Percentiles rank a stretch among this genome's conserved stretches.
Evolutionary conservation across 2,888 invertebrate genomes (phyloP).

Genomic region (Adelphocoris suturalis): DNA sequence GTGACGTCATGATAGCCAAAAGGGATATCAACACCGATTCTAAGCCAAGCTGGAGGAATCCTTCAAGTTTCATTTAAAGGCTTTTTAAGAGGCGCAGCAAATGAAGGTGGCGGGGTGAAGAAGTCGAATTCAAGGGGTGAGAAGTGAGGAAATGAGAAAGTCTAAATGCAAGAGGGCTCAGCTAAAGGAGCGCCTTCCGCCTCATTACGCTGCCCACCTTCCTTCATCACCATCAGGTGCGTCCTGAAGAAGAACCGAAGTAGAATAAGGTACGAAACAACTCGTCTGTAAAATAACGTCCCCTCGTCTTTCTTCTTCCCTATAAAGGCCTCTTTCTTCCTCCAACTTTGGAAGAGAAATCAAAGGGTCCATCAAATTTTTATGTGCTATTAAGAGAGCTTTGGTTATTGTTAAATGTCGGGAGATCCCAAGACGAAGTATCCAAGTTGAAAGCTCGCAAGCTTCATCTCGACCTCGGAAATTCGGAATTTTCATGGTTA

Average conservation of each 20-base stretch:
- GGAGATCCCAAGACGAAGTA: too few species aligned
- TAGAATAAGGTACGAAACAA: constrained; percentile 33
- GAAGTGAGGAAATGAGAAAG: constrained; percentile 50
- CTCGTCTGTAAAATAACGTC: background rate
- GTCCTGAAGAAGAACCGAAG: constrained; percentile 37
- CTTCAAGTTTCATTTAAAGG: too few species aligned
- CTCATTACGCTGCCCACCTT: constrained; percentile 48
- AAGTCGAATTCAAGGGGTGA: background rate
- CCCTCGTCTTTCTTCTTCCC: background rate
- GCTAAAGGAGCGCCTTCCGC: constrained; percentile 19
- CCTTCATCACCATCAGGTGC: constrained; percentile 41
- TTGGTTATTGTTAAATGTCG: too few species aligned
- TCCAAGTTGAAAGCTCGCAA: too few species aligned
- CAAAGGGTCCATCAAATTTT: background rate
- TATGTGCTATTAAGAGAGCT: too few species aligned
- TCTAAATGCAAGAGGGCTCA: constrained; percentile 58
- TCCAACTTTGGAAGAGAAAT: background rate
- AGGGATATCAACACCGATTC: too few species aligned
- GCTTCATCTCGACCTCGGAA: too few species aligned
- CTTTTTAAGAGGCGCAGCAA: background rate
- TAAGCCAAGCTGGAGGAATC: too few species aligned
- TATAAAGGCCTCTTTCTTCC: background rate
- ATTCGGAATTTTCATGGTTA: too few species aligned
- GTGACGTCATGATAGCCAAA: too few species aligned
- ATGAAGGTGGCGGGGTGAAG: background rate